Evolutionary conservation across 1,140 invertebrate species (phyloP).

Genomic region (Drosophila saltans): DNA sequence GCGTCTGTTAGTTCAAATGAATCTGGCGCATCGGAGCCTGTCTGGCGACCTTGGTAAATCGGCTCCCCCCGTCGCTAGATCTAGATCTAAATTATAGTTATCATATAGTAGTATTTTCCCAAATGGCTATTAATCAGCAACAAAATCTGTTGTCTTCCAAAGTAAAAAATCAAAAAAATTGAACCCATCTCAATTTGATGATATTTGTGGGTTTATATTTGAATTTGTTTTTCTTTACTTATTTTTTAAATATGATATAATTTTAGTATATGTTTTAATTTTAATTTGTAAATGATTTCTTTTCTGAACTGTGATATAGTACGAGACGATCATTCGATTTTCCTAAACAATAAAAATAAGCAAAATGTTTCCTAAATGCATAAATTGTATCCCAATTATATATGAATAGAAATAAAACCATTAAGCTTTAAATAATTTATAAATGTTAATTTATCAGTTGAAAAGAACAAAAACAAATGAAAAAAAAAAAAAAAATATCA

Average conservation of each 20-base stretch:
- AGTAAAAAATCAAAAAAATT: constrained; percentile 55
- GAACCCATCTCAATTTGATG: constrained; percentile 8
- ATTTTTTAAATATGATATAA: constrained; percentile 62
- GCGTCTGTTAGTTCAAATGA: constrained; percentile 72
- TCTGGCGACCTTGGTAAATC: constrained; percentile 77
- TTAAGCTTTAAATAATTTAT: constrained; percentile 78
- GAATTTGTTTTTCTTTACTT: constrained; percentile 13
- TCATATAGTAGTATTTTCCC: constrained; percentile 51
- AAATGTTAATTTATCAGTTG: constrained; percentile 68
- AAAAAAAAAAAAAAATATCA: constrained; percentile 22
- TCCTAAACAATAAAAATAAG: constrained; percentile 37
- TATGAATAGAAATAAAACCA: constrained; percentile 36
- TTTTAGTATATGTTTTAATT: constrained; percentile 45
- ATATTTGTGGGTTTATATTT: constrained; percentile 25
- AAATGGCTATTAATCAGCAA: constrained; percentile 68
- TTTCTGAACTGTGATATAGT: constrained; percentile 72
- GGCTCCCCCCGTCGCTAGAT: constrained; percentile 23
- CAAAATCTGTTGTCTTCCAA: constrained; percentile 78
- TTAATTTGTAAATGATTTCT: constrained; percentile 52
- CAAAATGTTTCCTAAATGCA: constrained; percentile 43
- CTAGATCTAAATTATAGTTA: constrained; percentile 44
- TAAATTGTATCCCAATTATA: constrained; percentile 28
- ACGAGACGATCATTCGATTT: constrained; percentile 49
- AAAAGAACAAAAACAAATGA: constrained; percentile 24
- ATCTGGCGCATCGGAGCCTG: constrained; percentile 69